A percentile compares a stretch with the other conserved stretches of the same genome.
Conservation (phyloP, 1,140 invertebrate species). For the Papilio dardanus region DNA sequence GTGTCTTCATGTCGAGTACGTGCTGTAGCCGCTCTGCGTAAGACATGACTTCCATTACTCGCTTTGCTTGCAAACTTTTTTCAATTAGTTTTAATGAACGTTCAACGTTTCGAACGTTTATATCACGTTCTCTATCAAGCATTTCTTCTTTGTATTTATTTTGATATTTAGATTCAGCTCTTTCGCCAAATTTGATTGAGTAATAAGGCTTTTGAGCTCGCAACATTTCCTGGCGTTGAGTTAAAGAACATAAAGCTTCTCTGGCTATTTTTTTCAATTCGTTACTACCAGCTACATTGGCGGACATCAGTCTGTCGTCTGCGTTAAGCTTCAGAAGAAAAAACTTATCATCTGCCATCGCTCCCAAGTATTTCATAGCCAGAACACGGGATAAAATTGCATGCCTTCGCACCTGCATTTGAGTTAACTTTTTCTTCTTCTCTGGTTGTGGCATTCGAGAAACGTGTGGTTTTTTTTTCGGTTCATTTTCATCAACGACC, state of each 20-base stretch:
- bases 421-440: constrained; percentile 67
- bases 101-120: constrained; percentile 74
- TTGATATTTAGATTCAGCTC: constrained; percentile 74
- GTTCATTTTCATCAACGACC: constrained; percentile 61
- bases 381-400: constrained; percentile 77
- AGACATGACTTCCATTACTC: constrained; percentile 71
- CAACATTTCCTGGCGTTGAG: constrained; percentile 80
- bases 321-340: constrained; percentile 76
- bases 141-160: constrained; percentile 75
- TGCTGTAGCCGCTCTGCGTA: constrained; percentile 71
- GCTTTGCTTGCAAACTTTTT: constrained; percentile 68
- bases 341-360: constrained; percentile 82
- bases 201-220: constrained; percentile 82
- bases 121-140: constrained; percentile 70
- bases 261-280: constrained; percentile 71
- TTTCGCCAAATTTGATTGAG: constrained; percentile 82
- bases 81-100: constrained; percentile 72
- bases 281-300: constrained; percentile 75
- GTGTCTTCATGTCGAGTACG: constrained; percentile 70
- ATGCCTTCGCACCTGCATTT: constrained; percentile 76
- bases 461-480: constrained; percentile 58
- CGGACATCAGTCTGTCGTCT: constrained; percentile 72
- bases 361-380: constrained; percentile 83
- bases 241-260: constrained; percentile 77
- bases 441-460: constrained; percentile 68